Base-by-base conservation (phyloP, 2,797 vertebrate genomes). In the Pipistrellus nathusii region DNA sequence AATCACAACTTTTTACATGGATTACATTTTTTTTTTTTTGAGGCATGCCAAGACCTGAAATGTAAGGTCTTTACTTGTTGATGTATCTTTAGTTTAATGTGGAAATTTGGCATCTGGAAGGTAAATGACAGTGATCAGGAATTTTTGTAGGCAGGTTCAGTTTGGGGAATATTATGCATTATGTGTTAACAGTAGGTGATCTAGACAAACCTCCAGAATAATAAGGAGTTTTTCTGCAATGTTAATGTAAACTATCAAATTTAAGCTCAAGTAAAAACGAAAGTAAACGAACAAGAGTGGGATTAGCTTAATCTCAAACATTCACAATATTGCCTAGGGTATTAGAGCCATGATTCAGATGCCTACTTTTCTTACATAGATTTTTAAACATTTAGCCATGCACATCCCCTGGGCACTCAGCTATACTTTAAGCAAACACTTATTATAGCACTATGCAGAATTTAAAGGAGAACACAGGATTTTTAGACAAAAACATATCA, bases 31-130 rank as follows among this genome's bases (percentile, higher is more conserved):
- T 46, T 44, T 44, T 44, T 44, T 44, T 9, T 44, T 59, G 57
- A 46, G 14, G 30, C 71, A 78, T 53, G 55, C 48, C 51, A 86
- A 91, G 46, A 57, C 27, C n/a, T 94, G 35, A 76, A 81, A 80
- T 25, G 75, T 91, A 82, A 96, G 57, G 66, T 91, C 75, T 84
- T 91, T 62, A 89, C 92, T 94, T 83, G 66, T 73, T 95, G 85
- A 66, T 66, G 83, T 90, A 46, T 78, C 46, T 93, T 87, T 94
- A 87, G 68, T 48, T 91, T 91, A 55, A 71, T 73, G 71, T 73
- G 27, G 55, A 88, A 92, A 86, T 73, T 85, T 78, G 35, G 18
- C 48, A 59, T 91, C 51, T 30, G 55, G 64, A 89, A 85, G 30
- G 30, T 88, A 94, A 94, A 88, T 20, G 66, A 38, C 7, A 85